These are phyloP conservation scores for Marronus borbonicus DNA, from an alignment of 2,888 invertebrate species.

Conservation along the genomic window DNA sequence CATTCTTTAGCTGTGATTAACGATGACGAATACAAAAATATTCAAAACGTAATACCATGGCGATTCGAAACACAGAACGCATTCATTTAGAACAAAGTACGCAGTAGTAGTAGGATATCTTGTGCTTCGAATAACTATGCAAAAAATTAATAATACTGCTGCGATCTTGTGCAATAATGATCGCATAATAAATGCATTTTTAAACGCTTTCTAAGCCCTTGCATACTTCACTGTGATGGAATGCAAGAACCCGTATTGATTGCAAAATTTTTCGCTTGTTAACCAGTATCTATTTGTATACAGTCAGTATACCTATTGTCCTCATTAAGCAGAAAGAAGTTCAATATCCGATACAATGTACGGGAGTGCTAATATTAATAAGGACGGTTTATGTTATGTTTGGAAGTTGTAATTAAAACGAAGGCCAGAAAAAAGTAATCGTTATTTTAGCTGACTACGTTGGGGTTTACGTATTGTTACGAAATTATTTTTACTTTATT, in stretches of 20 bases:
- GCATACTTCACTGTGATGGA: slow-evolving; percentile 33
- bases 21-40: background rate
- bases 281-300: slow-evolving; percentile 28
- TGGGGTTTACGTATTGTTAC: background rate
- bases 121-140: background rate
- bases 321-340: slow-evolving; percentile 31
- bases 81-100: slow-evolving; percentile 3
- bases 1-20: background rate
- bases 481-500: background rate
- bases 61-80: background rate
- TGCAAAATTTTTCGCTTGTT: slow-evolving; percentile 40
- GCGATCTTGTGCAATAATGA: background rate
- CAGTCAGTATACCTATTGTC: slow-evolving; percentile 28
- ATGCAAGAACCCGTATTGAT: slow-evolving; percentile 36
- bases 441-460: background rate
- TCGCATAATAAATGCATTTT: slow-evolving; percentile 35
- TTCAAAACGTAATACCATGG: no score
- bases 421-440: background rate
- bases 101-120: background rate
- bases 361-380: slow-evolving; percentile 4
- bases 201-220: slow-evolving; percentile 47
- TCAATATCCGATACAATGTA: slow-evolving; percentile 25
- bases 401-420: no score
- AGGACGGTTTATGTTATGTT: background rate
- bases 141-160: background rate